Conservation (phyloP, 2,113 vertebrate species). For the Microcebus jonahi region DNA sequence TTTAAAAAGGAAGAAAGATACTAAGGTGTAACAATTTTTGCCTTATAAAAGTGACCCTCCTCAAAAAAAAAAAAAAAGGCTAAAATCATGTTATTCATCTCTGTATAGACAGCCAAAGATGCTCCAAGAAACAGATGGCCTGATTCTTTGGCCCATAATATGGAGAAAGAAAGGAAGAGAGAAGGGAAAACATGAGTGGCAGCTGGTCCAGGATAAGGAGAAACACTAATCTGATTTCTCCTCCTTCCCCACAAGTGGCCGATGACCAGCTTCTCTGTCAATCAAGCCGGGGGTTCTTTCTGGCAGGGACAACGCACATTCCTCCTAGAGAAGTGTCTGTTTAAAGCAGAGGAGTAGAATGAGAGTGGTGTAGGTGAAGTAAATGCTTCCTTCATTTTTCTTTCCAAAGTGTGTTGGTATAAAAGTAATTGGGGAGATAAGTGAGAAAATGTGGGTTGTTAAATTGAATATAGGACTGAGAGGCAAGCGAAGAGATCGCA, state of each 20-base stretch:
- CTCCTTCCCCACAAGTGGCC: not conserved
- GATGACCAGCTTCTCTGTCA: not conserved
- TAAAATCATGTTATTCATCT: not conserved
- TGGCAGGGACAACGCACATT: not conserved
- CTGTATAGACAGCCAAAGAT: not conserved
- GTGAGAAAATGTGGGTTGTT: slow-evolving; percentile 32
- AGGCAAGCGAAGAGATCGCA: not conserved
- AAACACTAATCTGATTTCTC: not conserved
- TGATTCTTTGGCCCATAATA: not conserved
- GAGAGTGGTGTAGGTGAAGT: not conserved
- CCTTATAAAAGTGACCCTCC: not conserved
- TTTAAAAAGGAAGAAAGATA: not conserved
- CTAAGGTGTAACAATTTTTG: not conserved
- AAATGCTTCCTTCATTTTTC: not conserved
- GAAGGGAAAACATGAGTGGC: not conserved
- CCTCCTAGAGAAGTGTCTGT: not conserved
- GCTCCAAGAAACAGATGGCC: not conserved
- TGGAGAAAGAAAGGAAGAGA: not conserved
- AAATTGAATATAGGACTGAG: not conserved
- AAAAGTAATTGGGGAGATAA: slow-evolving; percentile 6
- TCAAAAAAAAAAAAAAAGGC: too few species aligned
- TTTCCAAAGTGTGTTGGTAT: slow-evolving; percentile 32
- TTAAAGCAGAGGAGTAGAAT: not conserved
- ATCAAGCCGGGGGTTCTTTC: not conserved
- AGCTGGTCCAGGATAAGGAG: not conserved